phyloP scores from a whole-genome alignment of 2,797 vertebrate genomes.

The Triplophysa yarkandensis region DNA sequence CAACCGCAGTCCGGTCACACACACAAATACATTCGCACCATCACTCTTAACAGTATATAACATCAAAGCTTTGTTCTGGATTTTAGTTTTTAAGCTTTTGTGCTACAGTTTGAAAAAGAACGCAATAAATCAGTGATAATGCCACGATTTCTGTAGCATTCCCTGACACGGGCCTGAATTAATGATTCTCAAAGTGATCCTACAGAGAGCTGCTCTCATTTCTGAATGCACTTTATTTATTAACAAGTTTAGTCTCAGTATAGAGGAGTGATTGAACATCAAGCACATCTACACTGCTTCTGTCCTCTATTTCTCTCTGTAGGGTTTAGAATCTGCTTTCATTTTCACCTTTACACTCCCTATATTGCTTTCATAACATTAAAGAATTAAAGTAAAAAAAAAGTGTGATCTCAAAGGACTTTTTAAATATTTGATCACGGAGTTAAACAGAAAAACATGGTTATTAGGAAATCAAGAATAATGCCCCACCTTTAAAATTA shows the following conservation, averaged over 20 bases:
- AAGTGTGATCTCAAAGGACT: too few species aligned
- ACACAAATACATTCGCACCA: constrained; percentile 27
- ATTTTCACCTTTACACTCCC: neutral
- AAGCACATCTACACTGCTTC: neutral
- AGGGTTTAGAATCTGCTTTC: neutral
- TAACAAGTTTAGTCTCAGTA: neutral
- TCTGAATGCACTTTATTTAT: constrained; percentile 47
- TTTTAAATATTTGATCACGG: too few species aligned
- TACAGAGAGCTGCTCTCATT: constrained; percentile 79
- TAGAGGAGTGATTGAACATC: neutral
- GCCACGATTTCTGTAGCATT: neutral
- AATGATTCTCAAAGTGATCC: constrained; percentile 64
- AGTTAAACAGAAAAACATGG: too few species aligned
- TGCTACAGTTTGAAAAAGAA: neutral
- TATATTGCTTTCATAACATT: too few species aligned
- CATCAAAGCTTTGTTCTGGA: constrained; percentile 55
- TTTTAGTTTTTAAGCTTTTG: constrained; percentile 38
- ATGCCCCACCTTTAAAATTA: too few species aligned
- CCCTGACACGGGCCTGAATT: constrained; percentile 64
- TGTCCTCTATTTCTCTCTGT: neutral
- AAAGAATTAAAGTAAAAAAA: too few species aligned
- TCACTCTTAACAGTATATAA: neutral
- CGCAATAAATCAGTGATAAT: neutral
- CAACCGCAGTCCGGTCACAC: constrained; percentile 25
- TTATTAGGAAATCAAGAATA: too few species aligned